A percentile compares a stretch with the other conserved stretches of the same genome.
These are phyloP conservation scores for Paraescarpia echinospica DNA, from an alignment of 1,140 invertebrate species.

Conservation along the genomic window DNA sequence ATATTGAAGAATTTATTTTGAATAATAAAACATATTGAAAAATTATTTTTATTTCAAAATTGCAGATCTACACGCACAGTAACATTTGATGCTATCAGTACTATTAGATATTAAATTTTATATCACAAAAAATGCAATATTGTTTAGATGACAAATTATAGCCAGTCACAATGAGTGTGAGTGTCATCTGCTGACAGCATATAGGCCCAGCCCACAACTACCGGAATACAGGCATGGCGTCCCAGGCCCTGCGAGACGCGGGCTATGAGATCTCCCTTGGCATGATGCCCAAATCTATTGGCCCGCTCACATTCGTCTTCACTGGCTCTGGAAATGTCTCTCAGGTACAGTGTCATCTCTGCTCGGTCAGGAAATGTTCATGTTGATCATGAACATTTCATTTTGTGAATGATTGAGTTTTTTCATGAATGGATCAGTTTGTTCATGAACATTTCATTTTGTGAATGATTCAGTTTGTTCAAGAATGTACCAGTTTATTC, in stretches of 20 bases:
- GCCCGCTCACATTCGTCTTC: slow-evolving; percentile 96
- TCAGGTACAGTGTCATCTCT: slow-evolving; percentile 51
- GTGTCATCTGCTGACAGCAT: slow-evolving; percentile 65
- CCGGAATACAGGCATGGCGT: slow-evolving; percentile 93
- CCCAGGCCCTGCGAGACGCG: slow-evolving; percentile 93
- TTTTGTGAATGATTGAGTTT: not conserved
- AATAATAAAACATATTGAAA: too few relatives aligned
- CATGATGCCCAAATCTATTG: slow-evolving; percentile 96
- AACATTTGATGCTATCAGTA: too few relatives aligned
- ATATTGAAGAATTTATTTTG: too few relatives aligned
- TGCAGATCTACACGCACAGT: too few relatives aligned
- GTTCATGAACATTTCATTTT: not conserved
- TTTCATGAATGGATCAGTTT: not conserved
- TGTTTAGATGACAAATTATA: too few relatives aligned
- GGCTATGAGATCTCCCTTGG: slow-evolving; percentile 97
- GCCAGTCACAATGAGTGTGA: too few relatives aligned
- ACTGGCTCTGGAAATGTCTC: slow-evolving; percentile 84
- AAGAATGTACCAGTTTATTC: not conserved
- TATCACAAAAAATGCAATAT: too few relatives aligned
- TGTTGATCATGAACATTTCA: not conserved
- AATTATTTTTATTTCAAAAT: too few relatives aligned
- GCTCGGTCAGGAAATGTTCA: not conserved
- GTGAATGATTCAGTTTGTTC: not conserved
- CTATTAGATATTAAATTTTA: too few relatives aligned
- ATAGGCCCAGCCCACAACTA: slow-evolving; percentile 99